phyloP scores from a whole-genome alignment of 2,797 vertebrate species.

The Crocidura indochinensis region DNA sequence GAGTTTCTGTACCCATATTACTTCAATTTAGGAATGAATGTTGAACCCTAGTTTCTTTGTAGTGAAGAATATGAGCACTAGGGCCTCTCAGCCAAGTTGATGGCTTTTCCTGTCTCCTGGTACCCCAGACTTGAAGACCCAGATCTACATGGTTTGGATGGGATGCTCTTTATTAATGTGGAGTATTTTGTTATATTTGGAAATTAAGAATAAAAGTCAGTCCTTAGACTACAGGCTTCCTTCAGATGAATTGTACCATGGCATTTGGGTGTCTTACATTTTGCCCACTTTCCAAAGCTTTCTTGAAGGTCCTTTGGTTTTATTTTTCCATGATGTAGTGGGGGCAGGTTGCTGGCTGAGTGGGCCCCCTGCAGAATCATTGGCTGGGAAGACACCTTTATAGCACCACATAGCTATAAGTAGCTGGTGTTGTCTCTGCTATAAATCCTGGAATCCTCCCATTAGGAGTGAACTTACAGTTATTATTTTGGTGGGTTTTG shows the following conservation, averaged over 20 bases:
- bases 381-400: too few species aligned
- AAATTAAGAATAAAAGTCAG: slow-evolving; percentile 27
- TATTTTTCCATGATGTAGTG: background rate
- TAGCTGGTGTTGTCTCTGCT: too few species aligned
- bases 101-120: background rate
- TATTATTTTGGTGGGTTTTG: too few species aligned
- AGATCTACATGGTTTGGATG: slow-evolving; percentile 63
- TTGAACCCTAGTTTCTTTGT: background rate
- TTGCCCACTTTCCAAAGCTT: background rate
- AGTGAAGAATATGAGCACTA: background rate
- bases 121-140: background rate
- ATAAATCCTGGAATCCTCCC: too few species aligned
- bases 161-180: background rate
- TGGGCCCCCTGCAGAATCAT: too few species aligned
- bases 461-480: too few species aligned
- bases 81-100: background rate
- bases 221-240: slow-evolving; percentile 4
- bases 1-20: too few species aligned
- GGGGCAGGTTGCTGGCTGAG: too few species aligned
- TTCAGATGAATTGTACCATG: slow-evolving; percentile 50
- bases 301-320: background rate
- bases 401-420: too few species aligned
- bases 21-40: too few species aligned
- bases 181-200: slow-evolving; percentile 49
- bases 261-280: background rate